Percentiles rank a stretch among this genome's conserved stretches.
Conservation (phyloP, 2,113 vertebrate genomes). For the Uria aalge region DNA sequence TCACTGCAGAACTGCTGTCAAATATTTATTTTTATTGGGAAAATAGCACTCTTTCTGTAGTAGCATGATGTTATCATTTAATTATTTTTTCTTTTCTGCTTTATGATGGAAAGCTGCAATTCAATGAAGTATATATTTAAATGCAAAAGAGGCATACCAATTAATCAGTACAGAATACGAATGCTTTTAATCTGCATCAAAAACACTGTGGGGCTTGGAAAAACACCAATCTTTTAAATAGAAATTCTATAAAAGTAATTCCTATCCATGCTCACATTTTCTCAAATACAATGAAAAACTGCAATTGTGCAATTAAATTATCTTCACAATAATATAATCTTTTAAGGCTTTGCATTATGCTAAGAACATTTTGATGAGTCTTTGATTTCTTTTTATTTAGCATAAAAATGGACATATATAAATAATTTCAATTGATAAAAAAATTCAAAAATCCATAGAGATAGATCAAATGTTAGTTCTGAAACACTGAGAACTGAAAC, state of each 20-base stretch:
- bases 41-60: slow-evolving; percentile 9
- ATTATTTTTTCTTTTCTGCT: slow-evolving; percentile 63
- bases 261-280: neutral
- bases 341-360: neutral
- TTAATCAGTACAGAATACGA: slow-evolving; percentile 48
- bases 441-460: neutral
- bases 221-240: neutral
- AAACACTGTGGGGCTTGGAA: neutral
- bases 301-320: neutral
- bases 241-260: slow-evolving; percentile 1
- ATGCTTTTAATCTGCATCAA: slow-evolving; percentile 51
- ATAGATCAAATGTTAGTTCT: neutral
- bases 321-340: neutral
- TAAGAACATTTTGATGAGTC: neutral
- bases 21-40: slow-evolving; percentile 49
- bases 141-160: slow-evolving; percentile 61
- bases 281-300: neutral
- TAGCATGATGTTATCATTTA: slow-evolving; percentile 54
- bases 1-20: slow-evolving; percentile 34
- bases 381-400: neutral
- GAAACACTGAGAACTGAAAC: neutral
- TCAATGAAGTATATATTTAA: slow-evolving; percentile 69
- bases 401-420: neutral
- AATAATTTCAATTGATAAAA: neutral
- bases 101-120: slow-evolving; percentile 44